Conservation (phyloP, 2,797 vertebrate species). For the Bradypodion pumilum region DNA sequence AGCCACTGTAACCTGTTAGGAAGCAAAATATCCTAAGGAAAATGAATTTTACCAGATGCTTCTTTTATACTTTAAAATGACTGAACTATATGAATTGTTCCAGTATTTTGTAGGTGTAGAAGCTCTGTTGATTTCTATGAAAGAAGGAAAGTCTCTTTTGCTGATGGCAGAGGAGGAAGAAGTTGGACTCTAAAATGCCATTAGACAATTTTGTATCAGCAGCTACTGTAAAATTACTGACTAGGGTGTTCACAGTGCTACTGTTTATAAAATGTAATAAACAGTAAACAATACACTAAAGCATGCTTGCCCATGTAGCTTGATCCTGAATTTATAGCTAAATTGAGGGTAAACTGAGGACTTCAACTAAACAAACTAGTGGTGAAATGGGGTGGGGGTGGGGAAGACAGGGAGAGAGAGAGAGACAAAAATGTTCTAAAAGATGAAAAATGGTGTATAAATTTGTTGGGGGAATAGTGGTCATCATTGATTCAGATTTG, state of each 20-base stretch:
- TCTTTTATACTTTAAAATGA: background rate
- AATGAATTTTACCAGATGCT: background rate
- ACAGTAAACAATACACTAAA: background rate
- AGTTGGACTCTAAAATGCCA: background rate
- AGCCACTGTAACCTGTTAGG: background rate
- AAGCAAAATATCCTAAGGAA: background rate
- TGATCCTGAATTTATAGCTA: background rate
- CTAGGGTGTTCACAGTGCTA: background rate
- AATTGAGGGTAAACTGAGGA: background rate
- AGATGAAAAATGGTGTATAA: too few relatives aligned
- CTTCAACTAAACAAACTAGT: background rate
- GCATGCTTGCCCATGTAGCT: background rate
- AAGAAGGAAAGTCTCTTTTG: background rate
- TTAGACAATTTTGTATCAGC: background rate
- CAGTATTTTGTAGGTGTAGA: background rate
- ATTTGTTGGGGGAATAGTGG: too few relatives aligned
- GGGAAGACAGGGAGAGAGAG: too few relatives aligned
- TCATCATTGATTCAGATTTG: too few relatives aligned
- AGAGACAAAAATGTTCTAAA: too few relatives aligned
- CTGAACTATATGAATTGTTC: background rate
- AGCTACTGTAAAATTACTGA: background rate
- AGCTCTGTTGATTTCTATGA: background rate
- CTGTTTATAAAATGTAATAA: background rate
- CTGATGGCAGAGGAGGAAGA: background rate
- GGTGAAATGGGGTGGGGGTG: too few relatives aligned